Evolutionary conservation across 1,140 invertebrate genomes (phyloP), one percentile per base, ranked within the genome.

Genomic region (Papilio aristodemus): DNA sequence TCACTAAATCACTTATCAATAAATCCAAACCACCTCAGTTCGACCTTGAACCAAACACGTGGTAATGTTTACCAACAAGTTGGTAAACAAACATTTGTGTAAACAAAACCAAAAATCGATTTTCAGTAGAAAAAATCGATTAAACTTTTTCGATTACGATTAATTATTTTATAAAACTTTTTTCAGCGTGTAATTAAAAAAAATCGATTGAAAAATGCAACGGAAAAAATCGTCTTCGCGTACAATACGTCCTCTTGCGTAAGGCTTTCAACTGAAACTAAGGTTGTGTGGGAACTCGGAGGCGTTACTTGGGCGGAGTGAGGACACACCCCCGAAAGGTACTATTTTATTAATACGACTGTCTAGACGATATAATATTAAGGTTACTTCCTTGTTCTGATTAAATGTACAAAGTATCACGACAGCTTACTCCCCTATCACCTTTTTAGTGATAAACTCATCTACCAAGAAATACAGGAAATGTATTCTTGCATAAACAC

Each of bases 361-460:
- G 63, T 66, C 63, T 66, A 66, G 63, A 66, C 63, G n/a, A 41
- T 11, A 6, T 66, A 46, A 66, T 38, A 2, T 66, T 50, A 32
- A 66, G 62, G 27, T 25, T 27, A 50, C 13, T 66, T 66, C 63
- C 63, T 66, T 25, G 37, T 41, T 63, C 1, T n/a, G 27, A 32
- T 32, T n/a, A n/a, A n/a, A n/a, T n/a, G n/a, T n/a, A n/a, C n/a
- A n/a, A 32, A 32, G 27, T 6, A 6, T 32, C 27, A 32, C 27
- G n/a, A n/a, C n/a, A n/a, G n/a, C 6, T 32, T 6, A 32, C 27
- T 3, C 27, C 27, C 27, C 27, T 32, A 32, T 32, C 6, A 32
- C 27, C 27, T 3, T 32, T 32, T 32, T 32, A n/a, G n/a, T n/a
- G n/a, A n/a, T n/a, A n/a, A n/a, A n/a, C n/a, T n/a, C n/a, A n/a